A percentile compares a stretch with the other conserved stretches of the same genome.
Conservation (phyloP, 2,113 vertebrate genomes). For the Onychostoma macrolepis region DNA sequence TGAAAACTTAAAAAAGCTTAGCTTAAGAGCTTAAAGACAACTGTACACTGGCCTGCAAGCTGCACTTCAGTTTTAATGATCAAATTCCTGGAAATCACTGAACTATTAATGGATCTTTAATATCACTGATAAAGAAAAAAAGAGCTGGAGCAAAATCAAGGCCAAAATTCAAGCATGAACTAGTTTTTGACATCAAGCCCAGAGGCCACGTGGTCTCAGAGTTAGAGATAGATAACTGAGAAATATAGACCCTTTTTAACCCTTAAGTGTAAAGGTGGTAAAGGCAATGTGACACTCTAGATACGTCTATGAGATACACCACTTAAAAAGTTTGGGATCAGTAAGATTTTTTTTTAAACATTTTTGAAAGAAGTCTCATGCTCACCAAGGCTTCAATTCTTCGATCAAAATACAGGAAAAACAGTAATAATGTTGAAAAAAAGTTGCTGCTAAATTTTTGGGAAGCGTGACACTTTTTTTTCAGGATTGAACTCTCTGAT, state of each 20-base stretch:
- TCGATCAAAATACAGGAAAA: too few relatives aligned
- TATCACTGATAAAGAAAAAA: neutral
- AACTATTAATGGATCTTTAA: neutral
- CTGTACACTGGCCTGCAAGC: neutral
- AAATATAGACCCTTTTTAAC: neutral
- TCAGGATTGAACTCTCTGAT: neutral
- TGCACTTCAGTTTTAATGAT: neutral
- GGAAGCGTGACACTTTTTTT: neutral
- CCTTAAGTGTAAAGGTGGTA: neutral
- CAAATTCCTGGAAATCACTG: neutral
- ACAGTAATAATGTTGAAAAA: neutral
- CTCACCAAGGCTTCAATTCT: too few relatives aligned
- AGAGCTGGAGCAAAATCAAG: constrained; percentile 1
- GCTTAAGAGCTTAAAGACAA: neutral
- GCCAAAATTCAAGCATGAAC: neutral
- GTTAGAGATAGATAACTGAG: neutral
- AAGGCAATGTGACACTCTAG: neutral
- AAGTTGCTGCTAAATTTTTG: neutral
- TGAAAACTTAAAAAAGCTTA: too few relatives aligned
- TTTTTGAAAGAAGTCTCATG: neutral
- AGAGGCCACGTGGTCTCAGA: neutral
- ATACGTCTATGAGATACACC: neutral
- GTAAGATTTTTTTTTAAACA: neutral
- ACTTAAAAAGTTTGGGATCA: neutral
- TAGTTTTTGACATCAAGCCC: neutral